Percentiles rank a stretch among this genome's conserved stretches.
These are phyloP conservation scores for Pachycephus smyrnensis DNA, from an alignment of 2,888 invertebrate genomes.

Conservation along the genomic window DNA sequence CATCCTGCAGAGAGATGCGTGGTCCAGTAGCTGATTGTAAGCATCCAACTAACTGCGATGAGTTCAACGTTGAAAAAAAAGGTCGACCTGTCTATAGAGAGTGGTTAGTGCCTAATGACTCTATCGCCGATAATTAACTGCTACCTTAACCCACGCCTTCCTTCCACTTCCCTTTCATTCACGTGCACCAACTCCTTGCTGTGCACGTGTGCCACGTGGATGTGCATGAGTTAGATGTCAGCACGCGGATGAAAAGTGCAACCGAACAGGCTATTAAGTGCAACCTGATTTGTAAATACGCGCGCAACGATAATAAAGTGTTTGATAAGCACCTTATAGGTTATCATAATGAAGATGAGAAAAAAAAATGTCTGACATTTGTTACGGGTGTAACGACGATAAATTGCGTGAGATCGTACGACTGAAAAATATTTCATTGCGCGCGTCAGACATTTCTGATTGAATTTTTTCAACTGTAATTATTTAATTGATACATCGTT, in stretches of 20 bases:
- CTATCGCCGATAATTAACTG: slow-evolving; percentile 43
- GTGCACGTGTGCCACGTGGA: neutral
- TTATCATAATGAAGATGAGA: neutral
- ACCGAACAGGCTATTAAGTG: too few relatives aligned
- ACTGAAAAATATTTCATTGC: neutral
- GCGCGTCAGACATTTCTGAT: neutral
- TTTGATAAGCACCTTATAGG: neutral
- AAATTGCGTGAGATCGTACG: neutral
- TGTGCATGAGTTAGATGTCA: neutral
- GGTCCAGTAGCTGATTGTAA: neutral
- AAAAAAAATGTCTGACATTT: neutral
- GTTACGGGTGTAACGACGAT: neutral
- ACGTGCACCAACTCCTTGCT: neutral
- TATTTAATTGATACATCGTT: neutral
- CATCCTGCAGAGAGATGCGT: neutral
- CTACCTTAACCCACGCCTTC: slow-evolving; percentile 28
- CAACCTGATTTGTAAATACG: neutral
- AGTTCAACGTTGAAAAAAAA: neutral
- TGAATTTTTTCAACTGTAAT: neutral
- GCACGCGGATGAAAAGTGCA: neutral
- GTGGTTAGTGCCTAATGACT: slow-evolving; percentile 42
- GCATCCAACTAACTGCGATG: neutral
- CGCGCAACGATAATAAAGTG: neutral
- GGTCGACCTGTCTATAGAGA: slow-evolving; percentile 16
- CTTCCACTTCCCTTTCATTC: slow-evolving; percentile 19